These are phyloP conservation scores for Drosophila equinoxialis DNA, from an alignment of 1,140 invertebrate genomes.

Conservation along the genomic window DNA sequence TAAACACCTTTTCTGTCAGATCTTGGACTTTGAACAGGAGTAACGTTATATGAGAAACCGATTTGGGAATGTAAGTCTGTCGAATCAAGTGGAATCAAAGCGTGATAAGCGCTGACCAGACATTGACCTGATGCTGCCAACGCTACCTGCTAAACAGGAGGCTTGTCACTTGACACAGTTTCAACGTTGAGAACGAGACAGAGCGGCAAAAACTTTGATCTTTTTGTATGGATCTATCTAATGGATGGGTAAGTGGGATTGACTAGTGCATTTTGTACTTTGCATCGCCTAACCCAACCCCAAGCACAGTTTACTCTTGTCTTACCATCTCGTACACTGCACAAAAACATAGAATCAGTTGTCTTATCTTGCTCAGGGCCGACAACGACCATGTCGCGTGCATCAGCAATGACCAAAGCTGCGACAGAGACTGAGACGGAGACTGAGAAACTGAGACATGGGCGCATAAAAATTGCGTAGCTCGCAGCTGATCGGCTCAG, in stretches of 20 bases:
- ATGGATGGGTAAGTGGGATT: no score
- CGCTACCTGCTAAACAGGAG: slow-evolving; percentile 1
- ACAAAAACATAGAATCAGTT: slow-evolving; percentile 1
- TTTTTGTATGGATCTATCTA: slow-evolving; percentile 9
- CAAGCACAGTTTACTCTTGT: neutral
- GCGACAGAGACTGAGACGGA: neutral
- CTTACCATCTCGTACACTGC: slow-evolving; percentile 31
- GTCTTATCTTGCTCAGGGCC: slow-evolving; percentile 1
- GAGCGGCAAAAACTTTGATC: slow-evolving; percentile 61
- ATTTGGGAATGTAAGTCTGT: slow-evolving; percentile 16
- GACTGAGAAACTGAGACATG: neutral
- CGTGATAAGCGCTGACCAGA: slow-evolving; percentile 1
- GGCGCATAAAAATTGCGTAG: slow-evolving; percentile 67
- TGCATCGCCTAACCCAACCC: slow-evolving; percentile 28
- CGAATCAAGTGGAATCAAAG: neutral
- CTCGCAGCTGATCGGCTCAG: slow-evolving; percentile 65
- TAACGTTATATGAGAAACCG: neutral
- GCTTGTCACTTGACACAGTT: slow-evolving; percentile 48
- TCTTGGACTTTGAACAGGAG: slow-evolving; percentile 42
- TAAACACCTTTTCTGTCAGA: slow-evolving; percentile 44
- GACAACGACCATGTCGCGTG: slow-evolving; percentile 13
- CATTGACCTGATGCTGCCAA: slow-evolving; percentile 6
- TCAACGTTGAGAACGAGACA: neutral
- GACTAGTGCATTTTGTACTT: slow-evolving; percentile 32
- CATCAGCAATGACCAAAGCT: slow-evolving; percentile 6